Evolutionary conservation across 2,113 vertebrate species (phyloP).

Genomic region (Indicator maculatus): DNA sequence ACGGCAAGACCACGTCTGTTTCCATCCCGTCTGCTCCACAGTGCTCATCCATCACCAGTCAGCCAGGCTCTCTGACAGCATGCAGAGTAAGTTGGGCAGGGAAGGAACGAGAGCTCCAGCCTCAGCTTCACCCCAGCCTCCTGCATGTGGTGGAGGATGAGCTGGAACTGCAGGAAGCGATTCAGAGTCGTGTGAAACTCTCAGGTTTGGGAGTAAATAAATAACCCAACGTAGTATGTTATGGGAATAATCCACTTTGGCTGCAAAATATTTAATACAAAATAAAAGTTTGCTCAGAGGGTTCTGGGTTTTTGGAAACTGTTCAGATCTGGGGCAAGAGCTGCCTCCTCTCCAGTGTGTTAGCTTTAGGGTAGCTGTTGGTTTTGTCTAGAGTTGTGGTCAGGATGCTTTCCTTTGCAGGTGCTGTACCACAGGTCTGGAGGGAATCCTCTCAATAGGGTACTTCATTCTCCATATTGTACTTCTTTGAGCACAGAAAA

Average conservation of each 20-base stretch:
- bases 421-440: background rate
- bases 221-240: background rate
- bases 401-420: background rate
- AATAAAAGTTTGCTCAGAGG: background rate
- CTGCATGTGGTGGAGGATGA: accelerated
- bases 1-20: background rate
- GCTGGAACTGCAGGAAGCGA: accelerated
- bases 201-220: background rate
- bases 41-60: background rate
- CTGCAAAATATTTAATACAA: background rate
- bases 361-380: background rate
- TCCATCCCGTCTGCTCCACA: background rate
- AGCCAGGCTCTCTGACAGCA: background rate
- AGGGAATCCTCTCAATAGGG: background rate
- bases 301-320: background rate
- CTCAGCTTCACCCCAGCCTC: accelerated
- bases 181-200: background rate
- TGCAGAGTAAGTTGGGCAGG: background rate
- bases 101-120: background rate
- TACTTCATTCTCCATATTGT: background rate
- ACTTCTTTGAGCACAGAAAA: background rate
- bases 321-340: background rate
- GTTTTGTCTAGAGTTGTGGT: background rate
- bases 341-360: background rate
- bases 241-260: background rate